These are phyloP conservation scores for Drymonia ruficornis DNA, from an alignment of 2,888 invertebrate species.

Conservation along the genomic window DNA sequence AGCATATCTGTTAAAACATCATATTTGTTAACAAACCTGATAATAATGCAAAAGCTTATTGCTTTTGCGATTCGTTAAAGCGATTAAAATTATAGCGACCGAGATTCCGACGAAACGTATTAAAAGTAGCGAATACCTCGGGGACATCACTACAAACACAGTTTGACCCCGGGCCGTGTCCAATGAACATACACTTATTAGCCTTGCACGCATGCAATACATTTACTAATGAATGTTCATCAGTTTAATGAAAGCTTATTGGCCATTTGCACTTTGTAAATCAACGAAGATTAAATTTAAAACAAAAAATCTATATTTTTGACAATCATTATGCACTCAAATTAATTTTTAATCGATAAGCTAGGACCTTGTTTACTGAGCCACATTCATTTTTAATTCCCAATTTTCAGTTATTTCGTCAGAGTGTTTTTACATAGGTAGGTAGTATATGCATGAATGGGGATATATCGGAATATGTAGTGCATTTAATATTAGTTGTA, in stretches of 20 bases:
- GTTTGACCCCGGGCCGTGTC: constrained; percentile 19
- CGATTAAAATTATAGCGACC: neutral
- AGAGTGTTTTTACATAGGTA: too few species aligned
- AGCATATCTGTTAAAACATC: too few species aligned
- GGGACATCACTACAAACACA: constrained; percentile 2
- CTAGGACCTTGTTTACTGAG: too few species aligned
- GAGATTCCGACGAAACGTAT: constrained; percentile 8
- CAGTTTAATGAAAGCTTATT: constrained; percentile 16
- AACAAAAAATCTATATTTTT: neutral
- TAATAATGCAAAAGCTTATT: too few species aligned
- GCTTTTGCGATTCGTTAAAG: neutral
- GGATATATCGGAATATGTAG: too few species aligned
- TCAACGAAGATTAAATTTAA: neutral
- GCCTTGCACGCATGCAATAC: constrained; percentile 5
- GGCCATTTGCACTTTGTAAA: neutral
- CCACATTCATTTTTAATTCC: too few species aligned
- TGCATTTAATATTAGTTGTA: constrained; percentile 17
- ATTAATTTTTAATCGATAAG: too few species aligned
- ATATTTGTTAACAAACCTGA: too few species aligned
- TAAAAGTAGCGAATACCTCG: constrained; percentile 5
- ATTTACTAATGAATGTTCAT: constrained; percentile 21
- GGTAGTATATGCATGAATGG: too few species aligned
- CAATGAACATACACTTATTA: constrained; percentile 24
- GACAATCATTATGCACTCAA: too few species aligned
- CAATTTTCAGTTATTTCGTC: too few species aligned